phyloP scores from a whole-genome alignment of 2,113 vertebrate species.

The Brachypodius melanocephalos region DNA sequence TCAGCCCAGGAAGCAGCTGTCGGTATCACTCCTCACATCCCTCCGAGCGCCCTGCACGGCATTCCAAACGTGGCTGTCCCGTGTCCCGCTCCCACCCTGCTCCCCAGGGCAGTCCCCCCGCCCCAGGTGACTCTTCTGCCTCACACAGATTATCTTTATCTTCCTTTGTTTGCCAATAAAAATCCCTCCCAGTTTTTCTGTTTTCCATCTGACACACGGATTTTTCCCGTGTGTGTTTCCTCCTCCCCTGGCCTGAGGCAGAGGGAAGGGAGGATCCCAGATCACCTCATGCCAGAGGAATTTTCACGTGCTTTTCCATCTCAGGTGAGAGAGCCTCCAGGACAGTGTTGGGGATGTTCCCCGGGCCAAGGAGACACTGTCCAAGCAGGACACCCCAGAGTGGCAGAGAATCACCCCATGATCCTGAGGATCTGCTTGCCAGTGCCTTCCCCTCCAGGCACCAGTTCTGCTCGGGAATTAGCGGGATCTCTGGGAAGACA shows the following conservation, averaged over 20 bases:
- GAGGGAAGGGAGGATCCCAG: background rate
- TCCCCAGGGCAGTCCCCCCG: slow-evolving; percentile 2
- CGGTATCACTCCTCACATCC: background rate
- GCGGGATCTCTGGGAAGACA: background rate
- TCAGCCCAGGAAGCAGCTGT: background rate
- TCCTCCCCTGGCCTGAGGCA: background rate
- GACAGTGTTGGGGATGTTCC: no score
- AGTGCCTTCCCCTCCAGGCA: rapidly evolving
- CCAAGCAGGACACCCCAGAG: background rate
- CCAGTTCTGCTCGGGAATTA: background rate
- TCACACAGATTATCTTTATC: slow-evolving; percentile 41
- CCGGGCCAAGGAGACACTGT: background rate
- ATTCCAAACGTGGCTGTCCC: background rate
- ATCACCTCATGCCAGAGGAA: background rate
- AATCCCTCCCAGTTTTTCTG: background rate
- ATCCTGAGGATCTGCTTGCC: background rate
- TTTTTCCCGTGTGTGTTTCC: background rate
- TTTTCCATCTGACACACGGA: background rate
- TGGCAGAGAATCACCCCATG: rapidly evolving
- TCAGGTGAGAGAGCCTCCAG: background rate
- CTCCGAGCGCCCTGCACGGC: background rate
- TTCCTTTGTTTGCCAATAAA: slow-evolving; percentile 25
- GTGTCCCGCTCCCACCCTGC: slow-evolving; percentile 28
- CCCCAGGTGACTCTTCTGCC: background rate
- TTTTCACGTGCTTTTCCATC: background rate